These are phyloP conservation scores for Ichneumoninae sp. DNA, from an alignment of 2,888 invertebrate species.

Conservation along the genomic window DNA sequence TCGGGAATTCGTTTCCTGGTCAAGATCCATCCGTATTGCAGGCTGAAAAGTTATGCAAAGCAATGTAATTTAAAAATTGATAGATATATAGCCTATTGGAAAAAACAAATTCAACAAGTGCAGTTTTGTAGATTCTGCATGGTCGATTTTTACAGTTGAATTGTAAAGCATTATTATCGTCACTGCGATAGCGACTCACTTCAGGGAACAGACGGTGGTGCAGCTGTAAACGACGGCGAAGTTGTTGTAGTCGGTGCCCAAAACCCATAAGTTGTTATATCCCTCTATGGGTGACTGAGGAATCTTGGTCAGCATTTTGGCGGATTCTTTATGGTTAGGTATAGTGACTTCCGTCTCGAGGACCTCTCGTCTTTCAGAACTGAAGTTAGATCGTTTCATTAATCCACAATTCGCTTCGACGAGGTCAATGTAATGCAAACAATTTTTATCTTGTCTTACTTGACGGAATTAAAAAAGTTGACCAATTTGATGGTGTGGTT, in stretches of 20 bases:
- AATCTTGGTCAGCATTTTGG: constrained; percentile 87
- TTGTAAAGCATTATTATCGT: not conserved
- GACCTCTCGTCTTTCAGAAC: not conserved
- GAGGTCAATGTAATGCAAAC: too few relatives aligned
- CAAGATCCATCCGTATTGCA: constrained; percentile 87
- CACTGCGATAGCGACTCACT: constrained; percentile 74
- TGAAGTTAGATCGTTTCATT: too few relatives aligned
- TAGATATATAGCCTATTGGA: not conserved
- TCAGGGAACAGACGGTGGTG: constrained; percentile 85
- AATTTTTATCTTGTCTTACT: too few relatives aligned
- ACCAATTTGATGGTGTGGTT: constrained; percentile 86
- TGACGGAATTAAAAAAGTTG: constrained; percentile 74
- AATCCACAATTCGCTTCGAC: too few relatives aligned
- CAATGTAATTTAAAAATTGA: not conserved
- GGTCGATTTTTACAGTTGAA: too few relatives aligned
- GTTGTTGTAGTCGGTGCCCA: constrained; percentile 88
- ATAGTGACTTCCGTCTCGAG: constrained; percentile 87
- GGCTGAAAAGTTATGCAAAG: constrained; percentile 69
- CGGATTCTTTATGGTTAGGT: constrained; percentile 86
- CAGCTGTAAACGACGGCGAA: constrained; percentile 89
- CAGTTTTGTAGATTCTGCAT: not conserved
- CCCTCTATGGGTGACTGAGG: constrained; percentile 84
- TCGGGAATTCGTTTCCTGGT: constrained; percentile 88
- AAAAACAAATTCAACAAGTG: not conserved
- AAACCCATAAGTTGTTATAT: constrained; percentile 87